Percentiles rank a stretch among this genome's conserved stretches.
Conservation (phyloP, 2,797 vertebrate genomes). For the Rhinoraja longicauda region DNA sequence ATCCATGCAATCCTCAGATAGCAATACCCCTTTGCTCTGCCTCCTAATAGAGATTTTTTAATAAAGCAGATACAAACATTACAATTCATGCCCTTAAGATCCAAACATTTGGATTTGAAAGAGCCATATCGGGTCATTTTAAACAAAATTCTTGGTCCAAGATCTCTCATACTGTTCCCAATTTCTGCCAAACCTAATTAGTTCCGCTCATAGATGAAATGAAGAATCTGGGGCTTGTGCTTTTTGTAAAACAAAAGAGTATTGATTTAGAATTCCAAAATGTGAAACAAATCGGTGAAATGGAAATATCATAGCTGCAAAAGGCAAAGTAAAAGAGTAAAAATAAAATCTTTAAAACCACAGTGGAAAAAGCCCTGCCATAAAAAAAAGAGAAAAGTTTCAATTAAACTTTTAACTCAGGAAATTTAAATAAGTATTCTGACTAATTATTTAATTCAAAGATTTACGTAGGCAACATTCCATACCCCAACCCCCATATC, state of each 20-base stretch:
- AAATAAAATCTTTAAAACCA: background rate
- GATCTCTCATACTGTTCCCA: background rate
- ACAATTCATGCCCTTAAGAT: slow-evolving; percentile 1
- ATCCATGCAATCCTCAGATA: background rate
- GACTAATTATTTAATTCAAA: background rate
- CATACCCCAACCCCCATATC: background rate
- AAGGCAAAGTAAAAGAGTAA: background rate
- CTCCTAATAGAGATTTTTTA: background rate
- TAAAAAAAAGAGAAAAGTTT: background rate
- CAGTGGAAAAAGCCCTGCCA: background rate
- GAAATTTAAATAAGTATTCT: background rate
- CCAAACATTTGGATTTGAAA: background rate
- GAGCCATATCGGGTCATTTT: background rate
- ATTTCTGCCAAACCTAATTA: background rate
- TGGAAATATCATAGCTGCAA: background rate
- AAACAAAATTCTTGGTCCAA: background rate
- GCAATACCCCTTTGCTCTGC: background rate
- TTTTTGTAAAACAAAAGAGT: background rate
- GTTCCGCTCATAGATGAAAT: background rate
- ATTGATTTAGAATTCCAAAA: background rate
- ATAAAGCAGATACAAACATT: background rate
- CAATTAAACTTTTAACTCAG: background rate
- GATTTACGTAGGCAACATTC: background rate
- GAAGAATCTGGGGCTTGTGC: background rate
- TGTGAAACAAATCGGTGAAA: background rate